Evolutionary conservation across 2,888 invertebrate genomes (phyloP), one percentile per base, ranked within the genome.

Genomic region (Marronus borbonicus): DNA sequence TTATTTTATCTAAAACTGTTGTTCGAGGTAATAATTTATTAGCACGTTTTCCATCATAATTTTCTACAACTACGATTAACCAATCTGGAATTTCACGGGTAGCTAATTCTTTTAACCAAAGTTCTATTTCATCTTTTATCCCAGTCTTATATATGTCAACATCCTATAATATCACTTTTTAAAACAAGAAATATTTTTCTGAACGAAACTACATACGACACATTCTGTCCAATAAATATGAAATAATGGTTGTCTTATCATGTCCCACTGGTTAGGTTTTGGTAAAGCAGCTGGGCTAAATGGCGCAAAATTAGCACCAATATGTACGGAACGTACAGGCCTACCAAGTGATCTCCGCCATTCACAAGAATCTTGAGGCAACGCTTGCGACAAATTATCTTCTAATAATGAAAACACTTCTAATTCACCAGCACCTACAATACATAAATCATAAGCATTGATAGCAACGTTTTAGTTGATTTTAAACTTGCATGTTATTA

Each of bases 221-320:
- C 98, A 98, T 87, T 98, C 98, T 28, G 96, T 97, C 94, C 98
- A 97, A 88, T 95, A 98, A 79, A 97, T 95, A 88, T 98, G 97
- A 86, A 98, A 93, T 87, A 98, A 94, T 12, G 98, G 97, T 84
- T 96, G 94, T 83, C 96, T 94, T 79, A 97, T 90, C 66, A 98
- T 91, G 86, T 94, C 94, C 89, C 94, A 93, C 86, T 93, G 92
- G 77, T 92, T 92, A 69, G 93, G 94, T 80, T 93, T 92, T 65
- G 95, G 95, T 76, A 96, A 88, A 80, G 93, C 92, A 76, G 92
- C 94, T 80, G 93, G 93, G 86, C 94, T 93, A 86, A 95, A 96
- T 70, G 95, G 94, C 68, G 94, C 91, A 88, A 97, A 96, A 78
- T 92, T 93, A 8, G 95, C 96, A 84, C 95, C 94, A 77, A 98